A percentile compares a stretch with the other conserved stretches of the same genome.
phyloP scores from a whole-genome alignment of 2,113 vertebrate genomes.

The Ictidomys tridecemlineatus region DNA sequence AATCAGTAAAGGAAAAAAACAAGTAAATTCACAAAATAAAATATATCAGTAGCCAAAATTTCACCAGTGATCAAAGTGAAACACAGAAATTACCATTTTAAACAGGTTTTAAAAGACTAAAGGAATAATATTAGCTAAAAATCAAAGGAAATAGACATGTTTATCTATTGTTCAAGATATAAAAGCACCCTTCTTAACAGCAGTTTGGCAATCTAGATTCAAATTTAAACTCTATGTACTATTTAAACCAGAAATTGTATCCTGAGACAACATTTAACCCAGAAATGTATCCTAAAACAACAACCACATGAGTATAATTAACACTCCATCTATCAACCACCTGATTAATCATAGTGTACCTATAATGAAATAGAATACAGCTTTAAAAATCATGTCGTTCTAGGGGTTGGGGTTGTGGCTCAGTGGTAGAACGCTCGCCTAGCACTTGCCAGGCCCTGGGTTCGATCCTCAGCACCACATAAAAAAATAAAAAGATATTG shows the following conservation, averaged over 20 bases:
- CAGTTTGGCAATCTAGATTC: not conserved
- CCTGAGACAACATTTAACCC: not conserved
- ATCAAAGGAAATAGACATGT: not conserved
- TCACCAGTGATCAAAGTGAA: conserved; percentile 8
- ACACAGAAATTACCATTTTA: not conserved
- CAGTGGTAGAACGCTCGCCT: too few species aligned
- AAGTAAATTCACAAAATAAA: conserved; percentile 46
- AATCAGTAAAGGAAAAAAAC: not conserved
- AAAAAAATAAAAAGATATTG: too few species aligned
- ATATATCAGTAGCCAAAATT: not conserved
- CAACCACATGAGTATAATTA: not conserved
- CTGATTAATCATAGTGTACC: not conserved
- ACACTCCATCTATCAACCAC: not conserved
- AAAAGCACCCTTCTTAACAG: not conserved
- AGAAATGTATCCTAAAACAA: not conserved
- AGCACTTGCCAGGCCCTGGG: too few species aligned
- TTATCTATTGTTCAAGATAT: not conserved
- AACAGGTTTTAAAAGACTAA: conserved; percentile 27
- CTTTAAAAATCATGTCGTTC: conserved; percentile 43
- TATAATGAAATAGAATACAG: not conserved
- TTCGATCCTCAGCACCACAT: too few species aligned
- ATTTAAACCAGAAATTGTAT: not conserved
- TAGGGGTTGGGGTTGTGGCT: not conserved
- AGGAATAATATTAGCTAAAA: not conserved
- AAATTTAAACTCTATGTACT: not conserved